Evolutionary conservation across 2,797 vertebrate species (phyloP).

Genomic region (Pelodytes ibericus): DNA sequence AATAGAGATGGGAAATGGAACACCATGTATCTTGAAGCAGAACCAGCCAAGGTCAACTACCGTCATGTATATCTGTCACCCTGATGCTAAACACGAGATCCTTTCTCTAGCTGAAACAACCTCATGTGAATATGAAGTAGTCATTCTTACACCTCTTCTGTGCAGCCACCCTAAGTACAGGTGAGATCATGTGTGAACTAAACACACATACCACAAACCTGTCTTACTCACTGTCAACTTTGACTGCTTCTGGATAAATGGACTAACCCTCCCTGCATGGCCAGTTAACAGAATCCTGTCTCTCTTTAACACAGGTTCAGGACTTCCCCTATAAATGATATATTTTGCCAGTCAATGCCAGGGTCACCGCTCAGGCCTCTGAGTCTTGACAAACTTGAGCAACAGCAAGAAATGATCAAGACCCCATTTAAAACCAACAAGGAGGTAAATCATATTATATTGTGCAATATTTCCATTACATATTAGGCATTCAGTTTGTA

Average conservation of each 20-base stretch:
- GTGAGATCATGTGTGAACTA: conserved; percentile 64
- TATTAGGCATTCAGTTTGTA: too few species aligned
- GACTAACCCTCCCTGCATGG: too few species aligned
- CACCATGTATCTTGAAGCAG: conserved; percentile 89
- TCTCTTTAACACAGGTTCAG: conserved; percentile 80
- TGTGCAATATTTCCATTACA: too few species aligned
- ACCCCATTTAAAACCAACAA: conserved; percentile 82
- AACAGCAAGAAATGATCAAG: conserved; percentile 86
- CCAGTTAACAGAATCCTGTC: too few species aligned
- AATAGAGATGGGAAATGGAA: conserved; percentile 91
- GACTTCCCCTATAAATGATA: conserved; percentile 93
- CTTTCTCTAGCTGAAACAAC: conserved; percentile 94
- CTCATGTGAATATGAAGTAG: conserved; percentile 96
- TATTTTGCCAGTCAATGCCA: conserved; percentile 92
- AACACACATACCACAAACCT: background rate
- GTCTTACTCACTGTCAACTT: background rate
- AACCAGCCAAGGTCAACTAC: conserved; percentile 84
- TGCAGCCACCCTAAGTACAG: conserved; percentile 95
- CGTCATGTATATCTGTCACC: conserved; percentile 95
- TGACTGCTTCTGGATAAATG: too few species aligned
- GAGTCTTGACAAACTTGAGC: conserved; percentile 84
- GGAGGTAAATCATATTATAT: conserved; percentile 66
- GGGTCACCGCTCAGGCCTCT: conserved; percentile 90
- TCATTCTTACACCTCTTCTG: conserved; percentile 93
- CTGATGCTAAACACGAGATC: conserved; percentile 97